Conservation (phyloP, 2,797 vertebrate genomes). For the Masticophis lateralis region DNA sequence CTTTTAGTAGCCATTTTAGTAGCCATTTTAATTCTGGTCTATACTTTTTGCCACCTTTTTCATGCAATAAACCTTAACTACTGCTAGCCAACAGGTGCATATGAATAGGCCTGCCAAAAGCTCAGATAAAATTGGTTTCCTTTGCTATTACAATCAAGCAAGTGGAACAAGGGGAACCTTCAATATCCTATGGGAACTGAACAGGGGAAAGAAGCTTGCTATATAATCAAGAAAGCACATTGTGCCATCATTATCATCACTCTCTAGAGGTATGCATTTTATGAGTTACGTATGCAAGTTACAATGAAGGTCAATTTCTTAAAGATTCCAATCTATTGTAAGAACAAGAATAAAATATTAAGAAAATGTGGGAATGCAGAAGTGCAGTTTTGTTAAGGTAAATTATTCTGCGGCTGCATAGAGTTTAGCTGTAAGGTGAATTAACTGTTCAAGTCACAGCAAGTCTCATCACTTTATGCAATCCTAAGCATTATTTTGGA, state of each 20-base stretch:
- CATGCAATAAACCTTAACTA: conserved; percentile 58
- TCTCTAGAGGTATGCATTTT: conserved; percentile 44
- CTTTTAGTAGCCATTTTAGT: conserved; percentile 16
- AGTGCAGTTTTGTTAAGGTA: conserved; percentile 28
- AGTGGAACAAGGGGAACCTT: conserved; percentile 53
- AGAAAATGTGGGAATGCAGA: conserved; percentile 18
- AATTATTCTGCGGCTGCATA: conserved; percentile 25
- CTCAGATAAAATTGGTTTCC: conserved; percentile 50
- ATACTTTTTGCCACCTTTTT: conserved; percentile 36
- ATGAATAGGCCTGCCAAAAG: conserved; percentile 14
- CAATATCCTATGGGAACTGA: conserved; percentile 60
- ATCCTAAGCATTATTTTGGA: neutral
- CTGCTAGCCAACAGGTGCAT: conserved; percentile 58
- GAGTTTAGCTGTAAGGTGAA: conserved; percentile 27
- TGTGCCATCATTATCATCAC: conserved; percentile 29
- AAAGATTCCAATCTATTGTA: conserved; percentile 38
- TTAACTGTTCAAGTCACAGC: conserved; percentile 9
- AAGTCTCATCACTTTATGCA: neutral
- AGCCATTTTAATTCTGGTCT: conserved; percentile 54
- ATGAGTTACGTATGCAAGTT: conserved; percentile 46
- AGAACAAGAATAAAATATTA: neutral
- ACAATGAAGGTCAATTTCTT: conserved; percentile 49
- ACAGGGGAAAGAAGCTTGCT: conserved; percentile 26
- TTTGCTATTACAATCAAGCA: conserved; percentile 34
- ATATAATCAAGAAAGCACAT: conserved; percentile 46